Conservation (phyloP, 2,888 invertebrate genomes). For the Acanthopleura granulata region DNA sequence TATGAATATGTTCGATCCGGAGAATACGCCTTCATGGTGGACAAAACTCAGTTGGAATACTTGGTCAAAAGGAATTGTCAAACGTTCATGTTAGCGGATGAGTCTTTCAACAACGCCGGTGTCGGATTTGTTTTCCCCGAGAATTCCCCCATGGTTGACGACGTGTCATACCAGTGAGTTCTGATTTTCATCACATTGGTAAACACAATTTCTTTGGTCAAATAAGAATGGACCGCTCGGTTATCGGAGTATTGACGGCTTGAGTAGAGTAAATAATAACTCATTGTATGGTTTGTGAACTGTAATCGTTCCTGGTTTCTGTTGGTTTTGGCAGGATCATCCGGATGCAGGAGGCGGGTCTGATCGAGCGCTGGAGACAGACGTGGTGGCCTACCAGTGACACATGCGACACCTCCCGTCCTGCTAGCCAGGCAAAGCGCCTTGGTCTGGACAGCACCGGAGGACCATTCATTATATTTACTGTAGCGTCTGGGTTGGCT, state of each 20-base stretch:
- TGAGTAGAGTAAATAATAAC: neutral
- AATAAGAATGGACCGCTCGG: too few species aligned
- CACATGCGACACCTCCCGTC: conserved; percentile 31
- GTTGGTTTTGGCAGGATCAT: conserved; percentile 39
- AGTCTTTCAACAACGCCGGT: conserved; percentile 39
- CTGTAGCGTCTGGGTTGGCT: conserved; percentile 31
- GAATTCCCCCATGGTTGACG: conserved; percentile 35
- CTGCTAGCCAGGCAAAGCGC: conserved; percentile 35
- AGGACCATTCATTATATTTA: conserved; percentile 44
- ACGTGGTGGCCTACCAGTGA: conserved; percentile 45
- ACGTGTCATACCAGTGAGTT: conserved; percentile 38
- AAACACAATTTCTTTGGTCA: too few species aligned
- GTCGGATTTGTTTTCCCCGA: conserved; percentile 39
- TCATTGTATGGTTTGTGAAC: neutral
- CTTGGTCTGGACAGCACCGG: conserved; percentile 43
- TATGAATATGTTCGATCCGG: conserved; percentile 28
- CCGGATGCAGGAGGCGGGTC: conserved; percentile 48
- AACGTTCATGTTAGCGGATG: conserved; percentile 34
- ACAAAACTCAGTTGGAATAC: conserved; percentile 37
- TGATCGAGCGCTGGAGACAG: conserved; percentile 44
- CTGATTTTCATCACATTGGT: too few species aligned
- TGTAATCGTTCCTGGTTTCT: neutral
- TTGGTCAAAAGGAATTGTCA: conserved; percentile 33
- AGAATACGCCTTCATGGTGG: conserved; percentile 39
- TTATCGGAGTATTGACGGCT: too few species aligned